These are phyloP conservation scores for Thymelicus lineola DNA, from an alignment of 2,888 invertebrate species.

Conservation along the genomic window DNA sequence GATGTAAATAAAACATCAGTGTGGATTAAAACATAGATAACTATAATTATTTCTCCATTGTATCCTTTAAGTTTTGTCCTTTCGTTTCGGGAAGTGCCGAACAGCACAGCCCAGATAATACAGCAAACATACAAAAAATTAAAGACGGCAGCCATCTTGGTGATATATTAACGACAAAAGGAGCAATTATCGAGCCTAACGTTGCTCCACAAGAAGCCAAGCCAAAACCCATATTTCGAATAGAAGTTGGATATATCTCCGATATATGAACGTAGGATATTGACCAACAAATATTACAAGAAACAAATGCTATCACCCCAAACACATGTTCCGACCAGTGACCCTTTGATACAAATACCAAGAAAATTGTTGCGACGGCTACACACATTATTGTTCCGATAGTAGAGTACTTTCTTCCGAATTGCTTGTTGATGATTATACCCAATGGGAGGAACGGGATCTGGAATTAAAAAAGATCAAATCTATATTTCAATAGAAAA, in stretches of 20 bases:
- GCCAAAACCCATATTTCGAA: slow-evolving; percentile 65
- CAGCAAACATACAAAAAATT: slow-evolving; percentile 56
- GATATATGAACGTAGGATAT: slow-evolving; percentile 56
- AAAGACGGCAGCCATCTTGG: slow-evolving; percentile 60
- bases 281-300: slow-evolving; percentile 48
- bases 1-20: too few species aligned
- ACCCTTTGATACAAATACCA: slow-evolving; percentile 4
- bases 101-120: slow-evolving; percentile 56
- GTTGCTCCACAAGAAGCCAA: slow-evolving; percentile 56
- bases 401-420: slow-evolving; percentile 52
- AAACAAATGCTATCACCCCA: slow-evolving; percentile 52
- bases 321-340: slow-evolving; percentile 51
- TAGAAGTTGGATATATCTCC: slow-evolving; percentile 65
- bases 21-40: too few species aligned
- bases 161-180: slow-evolving; percentile 57
- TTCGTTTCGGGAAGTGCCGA: slow-evolving; percentile 65
- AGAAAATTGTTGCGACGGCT: slow-evolving; percentile 43
- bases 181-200: slow-evolving; percentile 61
- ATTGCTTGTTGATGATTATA: slow-evolving; percentile 52
- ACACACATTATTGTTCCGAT: slow-evolving; percentile 48
- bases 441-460: slow-evolving; percentile 50
- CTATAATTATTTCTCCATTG: slow-evolving; percentile 47
- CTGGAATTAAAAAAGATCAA: slow-evolving; percentile 50
- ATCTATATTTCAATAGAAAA: too few species aligned
- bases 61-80: slow-evolving; percentile 59